Evolutionary conservation across 2,888 invertebrate species (phyloP).

Genomic region (Cremastobaeus sp.): DNA sequence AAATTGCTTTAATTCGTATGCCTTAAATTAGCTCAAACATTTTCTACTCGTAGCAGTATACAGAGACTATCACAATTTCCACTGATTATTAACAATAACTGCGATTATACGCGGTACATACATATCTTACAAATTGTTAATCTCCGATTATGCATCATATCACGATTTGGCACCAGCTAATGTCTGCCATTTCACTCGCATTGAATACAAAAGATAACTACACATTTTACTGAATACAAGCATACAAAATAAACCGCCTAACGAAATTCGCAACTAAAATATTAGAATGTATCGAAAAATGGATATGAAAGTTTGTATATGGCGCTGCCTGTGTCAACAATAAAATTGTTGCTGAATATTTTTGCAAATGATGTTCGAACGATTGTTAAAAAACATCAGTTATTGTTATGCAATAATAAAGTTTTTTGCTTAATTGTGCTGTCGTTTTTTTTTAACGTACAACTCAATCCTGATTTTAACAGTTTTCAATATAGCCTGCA

Average conservation of each 20-base stretch:
- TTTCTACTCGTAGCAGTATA: too few species aligned
- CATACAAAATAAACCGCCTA: background rate
- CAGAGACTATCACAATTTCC: background rate
- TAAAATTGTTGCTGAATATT: too few species aligned
- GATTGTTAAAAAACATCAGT: too few species aligned
- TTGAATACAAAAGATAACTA: too few species aligned
- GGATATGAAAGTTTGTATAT: background rate
- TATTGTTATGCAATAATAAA: conserved; percentile 10
- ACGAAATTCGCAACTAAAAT: background rate
- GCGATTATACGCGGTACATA: background rate
- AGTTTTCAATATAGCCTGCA: too few species aligned
- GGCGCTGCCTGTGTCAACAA: background rate
- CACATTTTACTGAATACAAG: conserved; percentile 1
- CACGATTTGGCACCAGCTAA: conserved; percentile 11
- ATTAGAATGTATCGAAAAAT: too few species aligned
- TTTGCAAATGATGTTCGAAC: too few species aligned
- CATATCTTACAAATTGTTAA: conserved; percentile 15
- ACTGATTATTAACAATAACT: background rate
- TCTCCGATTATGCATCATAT: conserved; percentile 23
- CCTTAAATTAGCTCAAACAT: too few species aligned
- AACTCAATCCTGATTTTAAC: too few species aligned
- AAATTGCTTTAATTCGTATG: too few species aligned
- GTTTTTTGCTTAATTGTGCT: background rate
- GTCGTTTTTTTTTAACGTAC: background rate
- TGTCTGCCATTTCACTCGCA: conserved; percentile 8